Evolutionary conservation across 2,113 vertebrate species (phyloP), one percentile per base, ranked within the genome.

Genomic region (Onychostoma macrolepis): DNA sequence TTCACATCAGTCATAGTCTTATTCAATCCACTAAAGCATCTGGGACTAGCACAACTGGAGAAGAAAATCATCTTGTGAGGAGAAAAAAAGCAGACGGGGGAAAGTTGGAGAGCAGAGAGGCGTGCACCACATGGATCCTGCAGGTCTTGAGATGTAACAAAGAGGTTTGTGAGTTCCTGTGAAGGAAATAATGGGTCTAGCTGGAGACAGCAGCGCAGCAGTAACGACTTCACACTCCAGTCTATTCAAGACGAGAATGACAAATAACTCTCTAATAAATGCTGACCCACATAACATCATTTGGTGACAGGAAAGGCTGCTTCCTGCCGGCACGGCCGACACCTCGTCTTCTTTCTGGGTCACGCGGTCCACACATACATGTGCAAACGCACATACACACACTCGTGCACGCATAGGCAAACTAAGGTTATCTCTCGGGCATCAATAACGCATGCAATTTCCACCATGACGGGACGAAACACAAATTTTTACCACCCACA

Each of bases 221-320:
- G 61, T 88, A 88, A 84, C 65, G 65, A 85, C 84, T 77, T 86
- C 87, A 85, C 76, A 86, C 89, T 85, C 85, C 86, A 65, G 82
- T 85, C 87, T 71, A 86, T 77, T 81, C 87, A 85, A 83, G 88
- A 90, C 71, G 65, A 87, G 88, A 89, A 90, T 91, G 91, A 91
- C 90, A 91, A 90, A 91, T 90, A 91, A 89, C 88, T 90, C 77
- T 87, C 88, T 91, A 92, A 91, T 91, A 91, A 91, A 91, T 92
- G 89, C 89, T 91, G 91, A 92, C 91, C 92, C 91, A 91, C 87
- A 91, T 91, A 92, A 91, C 81, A 89, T 90, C 81, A 90, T 89
- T 90, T 88, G 72, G 80, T 92, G 90, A 91, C 91, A 91, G 87
- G n/a, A 84, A 82, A 87, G 89, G 83, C 88, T 80, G 87, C 82